These are phyloP conservation scores for Columbina picui DNA, from an alignment of 2,113 vertebrate genomes.

Conservation along the genomic window DNA sequence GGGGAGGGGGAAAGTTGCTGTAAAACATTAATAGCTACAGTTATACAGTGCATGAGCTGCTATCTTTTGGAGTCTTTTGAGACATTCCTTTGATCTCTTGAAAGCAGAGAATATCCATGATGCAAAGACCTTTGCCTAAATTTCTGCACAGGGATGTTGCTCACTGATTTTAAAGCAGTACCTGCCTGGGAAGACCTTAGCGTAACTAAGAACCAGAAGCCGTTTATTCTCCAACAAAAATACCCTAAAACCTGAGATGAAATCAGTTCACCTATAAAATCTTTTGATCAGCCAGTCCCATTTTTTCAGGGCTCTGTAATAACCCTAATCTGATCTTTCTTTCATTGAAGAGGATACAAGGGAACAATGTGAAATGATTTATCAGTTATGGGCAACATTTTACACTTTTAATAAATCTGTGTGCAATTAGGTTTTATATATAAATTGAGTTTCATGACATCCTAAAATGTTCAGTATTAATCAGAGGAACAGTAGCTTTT, in stretches of 20 bases:
- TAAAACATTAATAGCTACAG: background rate
- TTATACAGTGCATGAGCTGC: background rate
- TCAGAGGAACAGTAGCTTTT: background rate
- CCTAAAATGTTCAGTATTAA: background rate
- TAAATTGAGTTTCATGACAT: background rate
- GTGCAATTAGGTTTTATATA: background rate
- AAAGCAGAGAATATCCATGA: background rate
- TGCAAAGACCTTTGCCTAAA: background rate
- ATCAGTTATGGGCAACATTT: background rate
- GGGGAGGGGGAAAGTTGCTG: background rate
- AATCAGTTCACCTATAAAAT: background rate
- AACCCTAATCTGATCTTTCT: background rate
- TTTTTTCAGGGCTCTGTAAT: background rate
- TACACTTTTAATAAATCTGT: background rate
- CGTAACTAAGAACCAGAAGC: background rate
- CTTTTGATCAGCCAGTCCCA: accelerated
- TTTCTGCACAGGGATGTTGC: background rate
- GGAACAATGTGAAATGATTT: background rate
- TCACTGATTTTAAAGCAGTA: background rate
- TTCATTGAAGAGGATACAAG: background rate
- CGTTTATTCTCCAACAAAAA: background rate
- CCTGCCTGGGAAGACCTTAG: background rate
- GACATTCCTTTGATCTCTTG: background rate
- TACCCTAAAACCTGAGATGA: background rate
- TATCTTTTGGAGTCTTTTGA: background rate